Conservation (phyloP, 2,888 invertebrate species). For the Hanleya hanleyi region DNA sequence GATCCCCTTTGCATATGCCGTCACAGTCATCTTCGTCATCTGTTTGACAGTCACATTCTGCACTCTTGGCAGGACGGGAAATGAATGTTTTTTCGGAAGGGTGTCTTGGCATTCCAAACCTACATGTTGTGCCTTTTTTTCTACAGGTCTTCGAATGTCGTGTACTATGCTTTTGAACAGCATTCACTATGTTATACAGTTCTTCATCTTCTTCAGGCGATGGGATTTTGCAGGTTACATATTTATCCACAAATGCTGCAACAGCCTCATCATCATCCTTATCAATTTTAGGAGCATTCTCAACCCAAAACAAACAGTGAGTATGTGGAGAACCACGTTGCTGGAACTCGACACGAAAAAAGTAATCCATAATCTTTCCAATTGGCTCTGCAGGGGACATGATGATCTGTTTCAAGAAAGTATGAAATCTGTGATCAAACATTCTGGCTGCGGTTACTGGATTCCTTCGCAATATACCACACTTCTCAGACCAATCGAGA, state of each 20-base stretch:
- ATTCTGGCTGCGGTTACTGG: constrained; percentile 38
- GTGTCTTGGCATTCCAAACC: constrained; percentile 8
- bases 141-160: constrained; percentile 2
- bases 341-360: no score
- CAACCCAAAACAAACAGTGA: no score
- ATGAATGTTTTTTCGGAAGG: constrained; percentile 10
- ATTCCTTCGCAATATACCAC: constrained; percentile 30
- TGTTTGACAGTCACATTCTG: no score
- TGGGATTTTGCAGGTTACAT: constrained; percentile 11
- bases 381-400: no score
- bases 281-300: constrained; percentile 14
- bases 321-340: no score
- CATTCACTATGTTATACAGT: neutral
- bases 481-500: constrained; percentile 28
- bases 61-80: neutral
- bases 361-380: no score
- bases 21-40: no score
- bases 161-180: constrained; percentile 4
- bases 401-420: no score
- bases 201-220: neutral
- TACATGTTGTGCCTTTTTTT: constrained; percentile 3
- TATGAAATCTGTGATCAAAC: no score
- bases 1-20: neutral
- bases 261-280: constrained; percentile 1
- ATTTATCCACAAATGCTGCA: constrained; percentile 7